phyloP scores from a whole-genome alignment of 2,113 vertebrate genomes.

The Pseudonaja textilis region DNA sequence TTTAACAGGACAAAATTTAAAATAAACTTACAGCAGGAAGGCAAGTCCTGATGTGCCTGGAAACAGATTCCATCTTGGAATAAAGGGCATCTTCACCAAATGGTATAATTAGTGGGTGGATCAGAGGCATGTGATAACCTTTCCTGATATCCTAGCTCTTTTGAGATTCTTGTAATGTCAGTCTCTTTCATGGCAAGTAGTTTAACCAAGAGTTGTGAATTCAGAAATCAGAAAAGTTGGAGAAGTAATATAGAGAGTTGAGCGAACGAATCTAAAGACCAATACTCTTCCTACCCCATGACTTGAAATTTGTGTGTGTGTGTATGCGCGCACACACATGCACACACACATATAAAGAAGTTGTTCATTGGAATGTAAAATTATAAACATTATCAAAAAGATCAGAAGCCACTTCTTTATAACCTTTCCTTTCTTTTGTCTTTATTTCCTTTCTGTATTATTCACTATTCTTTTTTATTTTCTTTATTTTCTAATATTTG shows the following conservation, averaged over 20 bases:
- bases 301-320: not conserved
- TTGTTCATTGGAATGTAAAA: conserved; percentile 12
- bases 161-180: not conserved
- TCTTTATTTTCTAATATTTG: not conserved
- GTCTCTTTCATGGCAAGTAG: not conserved
- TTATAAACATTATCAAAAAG: not conserved
- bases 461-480: not conserved
- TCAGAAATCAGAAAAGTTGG: not conserved
- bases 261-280: not conserved
- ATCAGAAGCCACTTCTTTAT: not conserved
- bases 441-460: not conserved
- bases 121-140: not conserved
- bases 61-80: not conserved
- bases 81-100: not conserved
- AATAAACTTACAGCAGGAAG: not conserved
- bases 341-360: not conserved
- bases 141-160: not conserved
- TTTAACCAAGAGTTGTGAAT: not conserved
- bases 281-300: not conserved
- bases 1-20: conserved; percentile 46
- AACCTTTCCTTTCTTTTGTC: not conserved
- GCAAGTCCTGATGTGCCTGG: not conserved
- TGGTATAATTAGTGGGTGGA: not conserved
- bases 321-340: fast-evolving
- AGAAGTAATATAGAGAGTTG: not conserved